Conservation (phyloP, 2,113 vertebrate genomes). For the Xiphorhynchus elegans region DNA sequence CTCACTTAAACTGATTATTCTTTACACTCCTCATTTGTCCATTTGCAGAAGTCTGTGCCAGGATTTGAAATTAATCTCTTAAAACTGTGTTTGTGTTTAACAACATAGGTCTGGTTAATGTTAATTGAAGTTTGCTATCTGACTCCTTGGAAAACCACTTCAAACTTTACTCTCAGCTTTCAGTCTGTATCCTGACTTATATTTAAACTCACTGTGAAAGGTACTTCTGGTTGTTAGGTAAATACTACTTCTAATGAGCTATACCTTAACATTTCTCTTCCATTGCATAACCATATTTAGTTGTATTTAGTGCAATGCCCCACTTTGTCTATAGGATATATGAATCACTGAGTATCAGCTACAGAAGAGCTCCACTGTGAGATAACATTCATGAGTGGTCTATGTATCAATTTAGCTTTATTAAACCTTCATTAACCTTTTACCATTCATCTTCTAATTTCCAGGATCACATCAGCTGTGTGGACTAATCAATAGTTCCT, state of each 20-base stretch:
- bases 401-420: neutral
- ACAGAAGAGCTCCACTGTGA: neutral
- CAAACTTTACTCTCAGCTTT: neutral
- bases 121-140: constrained; percentile 3
- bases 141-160: neutral
- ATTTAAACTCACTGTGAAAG: neutral
- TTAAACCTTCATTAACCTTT: constrained; percentile 26
- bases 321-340: neutral
- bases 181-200: neutral
- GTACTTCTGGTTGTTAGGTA: neutral
- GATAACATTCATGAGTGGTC: neutral
- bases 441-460: neutral
- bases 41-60: neutral
- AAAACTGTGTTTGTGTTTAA: neutral
- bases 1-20: neutral
- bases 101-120: neutral
- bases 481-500: neutral
- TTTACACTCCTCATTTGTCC: neutral
- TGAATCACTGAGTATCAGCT: neutral
- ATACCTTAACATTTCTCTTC: neutral
- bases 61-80: constrained; percentile 22
- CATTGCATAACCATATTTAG: neutral
- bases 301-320: neutral
- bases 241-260: constrained; percentile 15
- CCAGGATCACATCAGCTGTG: neutral